These are phyloP conservation scores for Phalloptychus januarius DNA, from an alignment of 2,797 vertebrate genomes.

Conservation along the genomic window DNA sequence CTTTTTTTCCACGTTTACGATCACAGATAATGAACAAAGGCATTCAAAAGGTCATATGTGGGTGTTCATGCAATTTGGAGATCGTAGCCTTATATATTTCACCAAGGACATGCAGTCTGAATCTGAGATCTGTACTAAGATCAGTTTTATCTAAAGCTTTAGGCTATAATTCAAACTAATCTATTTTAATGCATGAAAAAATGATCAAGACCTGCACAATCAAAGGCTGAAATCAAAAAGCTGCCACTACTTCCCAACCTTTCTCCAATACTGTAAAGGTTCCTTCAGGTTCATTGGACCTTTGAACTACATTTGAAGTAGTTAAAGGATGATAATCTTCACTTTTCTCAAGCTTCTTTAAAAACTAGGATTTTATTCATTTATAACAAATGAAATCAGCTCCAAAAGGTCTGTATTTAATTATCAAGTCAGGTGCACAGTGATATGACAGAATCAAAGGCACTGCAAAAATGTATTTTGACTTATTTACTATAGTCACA, in stretches of 20 bases:
- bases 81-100: neutral
- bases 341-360: neutral
- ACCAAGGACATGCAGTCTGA: neutral
- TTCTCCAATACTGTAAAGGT: neutral
- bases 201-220: neutral
- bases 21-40: conserved; percentile 3
- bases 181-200: neutral
- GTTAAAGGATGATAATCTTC: neutral
- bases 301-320: neutral
- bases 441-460: neutral
- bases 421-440: neutral
- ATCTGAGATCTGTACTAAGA: neutral
- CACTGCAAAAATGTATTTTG: neutral
- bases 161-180: neutral
- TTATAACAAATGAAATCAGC: neutral
- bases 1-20: neutral
- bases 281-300: neutral
- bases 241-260: neutral
- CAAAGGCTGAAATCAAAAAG: neutral
- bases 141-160: neutral
- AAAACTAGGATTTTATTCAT: neutral
- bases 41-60: neutral
- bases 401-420: neutral
- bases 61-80: neutral
- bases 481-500: neutral